phyloP scores from a whole-genome alignment of 2,113 vertebrate species.

The Aegithalos caudatus region DNA sequence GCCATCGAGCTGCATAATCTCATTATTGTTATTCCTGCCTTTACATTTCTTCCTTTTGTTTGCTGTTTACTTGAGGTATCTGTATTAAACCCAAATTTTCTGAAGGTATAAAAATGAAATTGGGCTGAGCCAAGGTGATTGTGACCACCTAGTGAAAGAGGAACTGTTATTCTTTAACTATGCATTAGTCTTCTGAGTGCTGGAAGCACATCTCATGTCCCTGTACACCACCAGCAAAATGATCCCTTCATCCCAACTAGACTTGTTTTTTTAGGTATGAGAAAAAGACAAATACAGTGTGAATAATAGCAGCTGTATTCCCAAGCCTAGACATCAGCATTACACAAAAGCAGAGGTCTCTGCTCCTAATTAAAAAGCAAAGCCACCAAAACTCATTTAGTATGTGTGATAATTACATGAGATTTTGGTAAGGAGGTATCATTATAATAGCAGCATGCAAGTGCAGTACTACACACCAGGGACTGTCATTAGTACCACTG shows the following conservation, averaged over 20 bases:
- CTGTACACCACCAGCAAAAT: neutral
- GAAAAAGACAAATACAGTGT: neutral
- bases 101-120: neutral
- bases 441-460: neutral
- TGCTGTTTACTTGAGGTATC: neutral
- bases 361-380: slow-evolving; percentile 51
- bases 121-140: neutral
- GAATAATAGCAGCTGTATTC: slow-evolving; percentile 20
- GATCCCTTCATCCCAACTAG: neutral
- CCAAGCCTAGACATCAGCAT: neutral
- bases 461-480: neutral
- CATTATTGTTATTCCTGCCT: neutral
- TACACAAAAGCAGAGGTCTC: neutral
- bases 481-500: slow-evolving; percentile 10
- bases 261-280: neutral
- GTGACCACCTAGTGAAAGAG: neutral
- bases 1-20: neutral
- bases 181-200: neutral
- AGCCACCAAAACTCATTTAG: slow-evolving; percentile 45
- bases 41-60: neutral
- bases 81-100: neutral
- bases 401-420: slow-evolving; percentile 42
- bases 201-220: neutral
- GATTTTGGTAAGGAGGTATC: slow-evolving; percentile 39
- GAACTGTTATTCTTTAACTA: neutral